Conservation (phyloP, 2,113 vertebrate species). For the Tragulus kanchil region DNA sequence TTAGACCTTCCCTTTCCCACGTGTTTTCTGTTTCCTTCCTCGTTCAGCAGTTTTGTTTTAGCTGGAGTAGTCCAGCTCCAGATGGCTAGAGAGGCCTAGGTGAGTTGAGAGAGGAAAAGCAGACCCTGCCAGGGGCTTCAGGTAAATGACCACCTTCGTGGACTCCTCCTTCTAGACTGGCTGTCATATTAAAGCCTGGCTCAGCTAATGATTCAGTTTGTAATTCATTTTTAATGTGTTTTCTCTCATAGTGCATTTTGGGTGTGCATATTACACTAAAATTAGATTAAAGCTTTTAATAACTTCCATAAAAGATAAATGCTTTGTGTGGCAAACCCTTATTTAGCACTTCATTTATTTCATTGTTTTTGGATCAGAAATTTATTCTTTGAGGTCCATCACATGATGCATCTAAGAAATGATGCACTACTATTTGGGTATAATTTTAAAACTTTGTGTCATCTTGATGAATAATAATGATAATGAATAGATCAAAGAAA, state of each 20-base stretch:
- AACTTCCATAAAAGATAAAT: slow-evolving; percentile 10
- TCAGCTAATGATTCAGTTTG: slow-evolving; percentile 54
- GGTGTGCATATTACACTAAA: slow-evolving; percentile 77
- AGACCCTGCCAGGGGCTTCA: slow-evolving; percentile 88
- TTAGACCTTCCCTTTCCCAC: slow-evolving; percentile 85
- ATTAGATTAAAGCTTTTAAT: slow-evolving; percentile 54
- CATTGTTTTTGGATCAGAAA: not conserved
- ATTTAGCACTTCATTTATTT: slow-evolving; percentile 41
- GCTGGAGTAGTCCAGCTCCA: slow-evolving; percentile 90
- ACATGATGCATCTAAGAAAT: slow-evolving; percentile 6
- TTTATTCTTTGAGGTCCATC: slow-evolving; percentile 33
- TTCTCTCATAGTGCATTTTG: slow-evolving; percentile 78
- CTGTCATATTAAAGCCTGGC: slow-evolving; percentile 75
- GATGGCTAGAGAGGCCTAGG: slow-evolving; percentile 90
- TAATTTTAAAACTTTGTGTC: not conserved
- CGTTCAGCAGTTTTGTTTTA: slow-evolving; percentile 88
- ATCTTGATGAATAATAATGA: not conserved
- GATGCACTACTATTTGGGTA: not conserved
- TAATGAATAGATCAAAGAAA: not conserved
- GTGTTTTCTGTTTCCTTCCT: slow-evolving; percentile 88
- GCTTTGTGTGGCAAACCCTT: slow-evolving; percentile 46
- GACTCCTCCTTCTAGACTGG: slow-evolving; percentile 83
- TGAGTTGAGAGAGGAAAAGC: slow-evolving; percentile 89
- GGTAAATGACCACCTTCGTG: slow-evolving; percentile 87
- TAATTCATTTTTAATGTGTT: slow-evolving; percentile 73